Percentiles rank a stretch among this genome's conserved stretches.
These are phyloP conservation scores for Loriculus beryllinus DNA, from an alignment of 2,797 vertebrate genomes.

Conservation along the genomic window DNA sequence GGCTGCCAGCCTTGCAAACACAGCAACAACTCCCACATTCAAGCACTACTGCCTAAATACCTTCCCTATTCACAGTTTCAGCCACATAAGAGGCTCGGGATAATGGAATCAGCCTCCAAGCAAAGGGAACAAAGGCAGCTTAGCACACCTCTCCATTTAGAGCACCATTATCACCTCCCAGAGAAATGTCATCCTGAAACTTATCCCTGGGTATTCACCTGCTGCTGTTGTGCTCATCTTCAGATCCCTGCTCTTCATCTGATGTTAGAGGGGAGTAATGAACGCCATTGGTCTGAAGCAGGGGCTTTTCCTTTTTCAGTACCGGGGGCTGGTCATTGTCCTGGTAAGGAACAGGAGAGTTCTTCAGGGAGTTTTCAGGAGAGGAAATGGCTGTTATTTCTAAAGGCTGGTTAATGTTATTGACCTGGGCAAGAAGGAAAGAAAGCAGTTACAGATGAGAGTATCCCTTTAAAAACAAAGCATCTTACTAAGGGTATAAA, in stretches of 20 bases:
- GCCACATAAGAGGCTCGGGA: background rate
- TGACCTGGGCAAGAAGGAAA: slow-evolving; percentile 82
- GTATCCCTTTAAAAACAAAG: background rate
- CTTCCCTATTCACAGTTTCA: background rate
- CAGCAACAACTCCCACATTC: background rate
- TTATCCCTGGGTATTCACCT: slow-evolving; percentile 38
- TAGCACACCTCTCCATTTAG: background rate
- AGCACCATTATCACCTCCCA: background rate
- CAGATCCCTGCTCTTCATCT: slow-evolving; percentile 79
- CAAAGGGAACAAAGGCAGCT: background rate
- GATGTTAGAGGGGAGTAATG: slow-evolving; percentile 81
- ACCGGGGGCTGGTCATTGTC: slow-evolving; percentile 94
- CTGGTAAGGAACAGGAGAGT: slow-evolving; percentile 83
- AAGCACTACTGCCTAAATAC: background rate
- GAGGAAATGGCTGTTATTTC: slow-evolving; percentile 99
- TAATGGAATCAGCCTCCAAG: background rate
- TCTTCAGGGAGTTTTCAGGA: slow-evolving; percentile 91
- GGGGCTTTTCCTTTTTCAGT: slow-evolving; percentile 92
- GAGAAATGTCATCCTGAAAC: background rate
- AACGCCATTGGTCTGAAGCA: slow-evolving; percentile 78
- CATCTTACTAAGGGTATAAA: background rate
- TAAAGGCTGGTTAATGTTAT: slow-evolving; percentile 98
- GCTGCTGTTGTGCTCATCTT: slow-evolving; percentile 76
- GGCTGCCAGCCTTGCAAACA: background rate
- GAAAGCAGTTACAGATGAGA: slow-evolving; percentile 30